These are phyloP conservation scores for Psammodynastes pulverulentus DNA, from an alignment of 2,113 vertebrate genomes.

Conservation along the genomic window DNA sequence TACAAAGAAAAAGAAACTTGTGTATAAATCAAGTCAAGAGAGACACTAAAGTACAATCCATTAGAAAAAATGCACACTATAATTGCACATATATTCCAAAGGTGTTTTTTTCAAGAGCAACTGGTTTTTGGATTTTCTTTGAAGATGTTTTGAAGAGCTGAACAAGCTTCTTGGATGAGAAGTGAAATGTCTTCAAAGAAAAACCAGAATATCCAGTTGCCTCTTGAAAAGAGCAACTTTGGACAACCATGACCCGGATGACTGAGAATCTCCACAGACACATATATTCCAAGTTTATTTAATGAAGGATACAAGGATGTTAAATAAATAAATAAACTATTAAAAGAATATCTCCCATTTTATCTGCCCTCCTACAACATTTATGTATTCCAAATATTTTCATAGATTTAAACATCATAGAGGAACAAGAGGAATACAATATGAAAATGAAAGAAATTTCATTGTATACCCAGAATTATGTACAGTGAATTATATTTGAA, in stretches of 20 bases:
- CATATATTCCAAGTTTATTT: not conserved
- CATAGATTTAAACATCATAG: not conserved
- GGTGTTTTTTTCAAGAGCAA: too few species aligned
- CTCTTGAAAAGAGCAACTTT: too few species aligned
- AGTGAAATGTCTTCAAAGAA: too few species aligned
- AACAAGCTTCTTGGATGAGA: too few species aligned
- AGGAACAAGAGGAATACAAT: not conserved
- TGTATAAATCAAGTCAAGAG: not conserved
- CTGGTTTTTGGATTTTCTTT: too few species aligned
- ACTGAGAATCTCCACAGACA: too few species aligned
- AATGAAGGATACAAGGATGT: not conserved
- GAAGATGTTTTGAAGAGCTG: too few species aligned
- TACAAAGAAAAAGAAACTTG: not conserved
- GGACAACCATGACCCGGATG: too few species aligned
- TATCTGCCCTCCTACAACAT: not conserved
- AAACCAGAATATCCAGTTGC: too few species aligned
- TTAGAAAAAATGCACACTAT: not conserved
- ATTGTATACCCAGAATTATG: not conserved
- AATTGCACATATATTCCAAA: not conserved
- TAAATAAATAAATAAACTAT: not conserved
- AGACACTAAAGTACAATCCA: not conserved
- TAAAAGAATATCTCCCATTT: not conserved
- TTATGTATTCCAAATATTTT: not conserved
- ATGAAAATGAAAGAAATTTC: not conserved
- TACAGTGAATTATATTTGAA: not conserved